Evolutionary conservation across 1,140 invertebrate species (phyloP).

Genomic region (Drosophila guanche): DNA sequence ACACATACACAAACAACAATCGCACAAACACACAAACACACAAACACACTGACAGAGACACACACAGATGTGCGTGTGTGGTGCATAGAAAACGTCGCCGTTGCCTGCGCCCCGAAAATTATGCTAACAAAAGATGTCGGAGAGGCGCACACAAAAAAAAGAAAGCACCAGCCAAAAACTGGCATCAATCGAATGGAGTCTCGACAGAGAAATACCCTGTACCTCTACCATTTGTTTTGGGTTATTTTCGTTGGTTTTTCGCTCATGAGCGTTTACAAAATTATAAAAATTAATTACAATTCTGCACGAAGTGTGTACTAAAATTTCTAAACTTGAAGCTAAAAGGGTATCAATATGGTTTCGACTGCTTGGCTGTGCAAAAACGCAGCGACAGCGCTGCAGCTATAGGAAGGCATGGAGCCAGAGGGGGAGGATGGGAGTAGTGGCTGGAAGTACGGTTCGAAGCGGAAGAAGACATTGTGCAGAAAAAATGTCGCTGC

Average conservation of each 20-base stretch:
- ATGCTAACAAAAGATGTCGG: slow-evolving; percentile 75
- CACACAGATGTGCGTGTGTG: neutral
- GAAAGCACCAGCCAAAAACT: neutral
- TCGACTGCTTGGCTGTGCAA: neutral
- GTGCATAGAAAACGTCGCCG: slow-evolving; percentile 23
- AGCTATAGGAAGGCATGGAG: neutral
- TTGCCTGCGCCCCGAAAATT: slow-evolving; percentile 55
- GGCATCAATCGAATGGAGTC: too few species aligned
- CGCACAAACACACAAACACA: neutral
- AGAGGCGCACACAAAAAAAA: slow-evolving; percentile 36
- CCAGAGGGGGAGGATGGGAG: neutral
- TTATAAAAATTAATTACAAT: too few species aligned
- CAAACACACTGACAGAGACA: neutral
- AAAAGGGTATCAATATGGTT: too few species aligned
- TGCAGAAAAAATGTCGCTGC: slow-evolving; percentile 61
- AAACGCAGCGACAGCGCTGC: slow-evolving; percentile 18
- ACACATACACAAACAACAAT: slow-evolving; percentile 16
- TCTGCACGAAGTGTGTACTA: neutral
- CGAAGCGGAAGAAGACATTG: slow-evolving; percentile 43
- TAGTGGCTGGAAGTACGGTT: too few species aligned
- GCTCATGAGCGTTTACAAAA: too few species aligned
- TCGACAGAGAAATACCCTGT: too few species aligned
- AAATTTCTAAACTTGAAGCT: neutral
- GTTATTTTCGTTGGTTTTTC: too few species aligned
- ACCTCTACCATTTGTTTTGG: too few species aligned